Percentiles rank a stretch among this genome's conserved stretches.
Conservation (phyloP, 2,888 invertebrate genomes). For the Malachius bipustulatus region DNA sequence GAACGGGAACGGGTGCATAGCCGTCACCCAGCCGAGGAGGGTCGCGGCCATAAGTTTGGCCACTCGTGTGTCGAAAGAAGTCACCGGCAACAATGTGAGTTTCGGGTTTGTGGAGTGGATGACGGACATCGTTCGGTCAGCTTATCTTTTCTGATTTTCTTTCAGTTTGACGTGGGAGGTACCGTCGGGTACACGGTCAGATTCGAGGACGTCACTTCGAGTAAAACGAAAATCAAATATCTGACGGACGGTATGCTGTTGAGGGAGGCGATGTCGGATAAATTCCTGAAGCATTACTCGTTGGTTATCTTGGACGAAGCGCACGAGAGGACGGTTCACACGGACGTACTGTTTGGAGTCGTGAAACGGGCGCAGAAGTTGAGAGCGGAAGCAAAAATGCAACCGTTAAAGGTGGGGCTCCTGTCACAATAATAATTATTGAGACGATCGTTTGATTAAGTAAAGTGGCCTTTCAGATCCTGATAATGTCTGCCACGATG, state of each 20-base stretch:
- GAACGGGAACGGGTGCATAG: constrained; percentile 58
- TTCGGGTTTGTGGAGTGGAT: neutral
- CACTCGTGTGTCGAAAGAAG: constrained; percentile 78
- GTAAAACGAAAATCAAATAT: constrained; percentile 75
- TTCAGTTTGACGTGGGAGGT: constrained; percentile 31
- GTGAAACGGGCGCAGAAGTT: constrained; percentile 76
- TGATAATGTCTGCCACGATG: constrained; percentile 94
- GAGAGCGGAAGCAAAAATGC: constrained; percentile 46
- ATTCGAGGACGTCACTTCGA: constrained; percentile 79
- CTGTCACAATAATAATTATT: no score
- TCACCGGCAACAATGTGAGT: constrained; percentile 42
- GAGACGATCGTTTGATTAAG: no score
- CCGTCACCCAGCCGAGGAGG: constrained; percentile 82
- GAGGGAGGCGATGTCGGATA: constrained; percentile 76
- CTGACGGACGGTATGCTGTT: constrained; percentile 92
- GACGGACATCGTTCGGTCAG: neutral
- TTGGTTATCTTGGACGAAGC: constrained; percentile 87
- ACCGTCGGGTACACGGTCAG: constrained; percentile 62
- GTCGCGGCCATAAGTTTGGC: constrained; percentile 92
- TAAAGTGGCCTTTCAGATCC: constrained; percentile 58
- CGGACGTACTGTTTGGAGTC: constrained; percentile 88
- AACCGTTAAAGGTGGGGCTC: constrained; percentile 55
- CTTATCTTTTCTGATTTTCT: constrained; percentile 10
- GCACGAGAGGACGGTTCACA: constrained; percentile 88
- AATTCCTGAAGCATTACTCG: constrained; percentile 62